Conservation (phyloP, 1,140 invertebrate species). For the Acyrthosiphon pisum region DNA sequence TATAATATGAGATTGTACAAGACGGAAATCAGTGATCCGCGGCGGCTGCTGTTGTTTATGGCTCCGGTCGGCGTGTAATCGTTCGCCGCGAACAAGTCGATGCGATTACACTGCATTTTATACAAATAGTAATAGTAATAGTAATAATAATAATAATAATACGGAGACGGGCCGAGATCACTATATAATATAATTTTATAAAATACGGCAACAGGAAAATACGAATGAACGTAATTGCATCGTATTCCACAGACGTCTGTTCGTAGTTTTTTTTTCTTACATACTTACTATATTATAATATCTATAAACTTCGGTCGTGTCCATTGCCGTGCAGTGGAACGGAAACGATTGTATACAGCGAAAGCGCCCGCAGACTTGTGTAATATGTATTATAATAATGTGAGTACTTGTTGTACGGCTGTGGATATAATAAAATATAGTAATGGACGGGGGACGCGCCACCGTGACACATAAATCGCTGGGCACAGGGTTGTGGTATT, state of each 20-base stretch:
- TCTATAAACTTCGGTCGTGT: conserved; percentile 3
- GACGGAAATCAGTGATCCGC: conserved; percentile 5
- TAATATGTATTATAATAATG: not conserved
- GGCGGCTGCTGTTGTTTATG: not conserved
- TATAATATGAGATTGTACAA: not conserved
- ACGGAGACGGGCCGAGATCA: not conserved
- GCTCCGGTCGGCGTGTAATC: not conserved
- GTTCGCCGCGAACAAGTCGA: not conserved
- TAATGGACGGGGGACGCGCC: not conserved
- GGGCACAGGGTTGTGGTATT: not conserved
- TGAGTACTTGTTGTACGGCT: not conserved
- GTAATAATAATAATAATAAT: not conserved
- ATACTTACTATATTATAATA: not conserved
- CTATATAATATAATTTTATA: conserved; percentile 19
- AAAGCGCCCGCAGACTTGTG: not conserved
- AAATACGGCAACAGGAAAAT: conserved; percentile 15
- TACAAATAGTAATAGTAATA: not conserved
- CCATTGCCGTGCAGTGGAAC: not conserved
- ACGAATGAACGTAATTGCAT: conserved; percentile 14
- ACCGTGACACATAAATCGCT: not conserved
- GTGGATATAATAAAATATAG: not conserved
- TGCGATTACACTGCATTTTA: not conserved
- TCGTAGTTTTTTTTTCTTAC: not conserved
- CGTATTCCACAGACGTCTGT: not conserved
- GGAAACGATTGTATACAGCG: not conserved